A percentile compares a stretch with the other conserved stretches of the same genome.
Conservation (phyloP, 2,113 vertebrate species). For the Pelecanus crispus region DNA sequence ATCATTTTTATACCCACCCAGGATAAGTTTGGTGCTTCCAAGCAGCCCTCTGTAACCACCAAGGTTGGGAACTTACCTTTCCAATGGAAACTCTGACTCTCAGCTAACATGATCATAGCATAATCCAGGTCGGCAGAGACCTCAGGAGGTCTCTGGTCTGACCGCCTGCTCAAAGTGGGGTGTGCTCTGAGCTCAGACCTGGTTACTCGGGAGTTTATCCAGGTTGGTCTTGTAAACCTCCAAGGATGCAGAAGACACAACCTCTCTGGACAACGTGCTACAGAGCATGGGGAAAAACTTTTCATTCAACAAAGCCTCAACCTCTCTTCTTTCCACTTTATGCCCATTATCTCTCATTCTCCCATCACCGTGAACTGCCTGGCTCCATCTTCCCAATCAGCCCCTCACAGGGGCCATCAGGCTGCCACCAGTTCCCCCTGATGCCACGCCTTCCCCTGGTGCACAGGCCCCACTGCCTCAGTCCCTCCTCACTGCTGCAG, state of each 20-base stretch:
- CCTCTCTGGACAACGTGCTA: not conserved
- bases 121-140: not conserved
- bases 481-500: not conserved
- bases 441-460: not conserved
- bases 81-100: not conserved
- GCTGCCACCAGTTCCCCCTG: not conserved
- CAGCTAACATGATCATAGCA: not conserved
- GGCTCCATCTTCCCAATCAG: accelerated
- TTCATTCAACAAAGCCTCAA: not conserved
- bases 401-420: not conserved
- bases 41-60: not conserved
- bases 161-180: not conserved
- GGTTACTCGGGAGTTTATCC: not conserved
- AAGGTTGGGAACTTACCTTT: not conserved
- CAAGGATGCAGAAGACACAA: not conserved
- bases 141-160: not conserved
- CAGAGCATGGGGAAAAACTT: not conserved
- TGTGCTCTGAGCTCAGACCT: not conserved
- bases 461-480: not conserved
- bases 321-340: not conserved
- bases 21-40: not conserved
- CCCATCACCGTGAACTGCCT: accelerated
- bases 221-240: not conserved
- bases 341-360: not conserved
- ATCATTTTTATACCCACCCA: not conserved